Percentiles rank a stretch among this genome's conserved stretches.
Evolutionary conservation across 2,888 invertebrate genomes (phyloP).

Genomic region (Thecophora atra): DNA sequence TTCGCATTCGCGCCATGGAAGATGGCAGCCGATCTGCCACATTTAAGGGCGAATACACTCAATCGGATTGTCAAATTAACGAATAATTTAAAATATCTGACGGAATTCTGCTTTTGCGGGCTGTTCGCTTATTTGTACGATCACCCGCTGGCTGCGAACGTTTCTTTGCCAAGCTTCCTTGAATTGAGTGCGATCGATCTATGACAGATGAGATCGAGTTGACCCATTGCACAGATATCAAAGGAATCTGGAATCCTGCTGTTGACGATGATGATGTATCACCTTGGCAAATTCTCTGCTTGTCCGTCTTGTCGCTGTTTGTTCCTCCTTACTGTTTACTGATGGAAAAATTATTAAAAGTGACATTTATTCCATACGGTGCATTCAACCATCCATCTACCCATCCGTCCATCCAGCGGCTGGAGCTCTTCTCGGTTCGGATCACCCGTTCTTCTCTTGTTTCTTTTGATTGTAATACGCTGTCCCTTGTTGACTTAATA

Average conservation of each 20-base stretch:
- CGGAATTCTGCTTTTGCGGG: slow-evolving; percentile 55
- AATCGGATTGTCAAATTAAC: slow-evolving; percentile 49
- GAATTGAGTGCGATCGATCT: slow-evolving; percentile 55
- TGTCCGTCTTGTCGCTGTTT: slow-evolving; percentile 32
- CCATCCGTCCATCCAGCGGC: slow-evolving; percentile 20
- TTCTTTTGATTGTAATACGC: background rate
- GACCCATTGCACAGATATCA: slow-evolving; percentile 52
- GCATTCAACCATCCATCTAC: slow-evolving; percentile 48
- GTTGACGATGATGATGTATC: slow-evolving; percentile 56
- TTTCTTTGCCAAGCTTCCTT: slow-evolving; percentile 35
- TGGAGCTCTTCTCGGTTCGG: slow-evolving; percentile 19
- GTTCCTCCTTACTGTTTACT: slow-evolving; percentile 51
- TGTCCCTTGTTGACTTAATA: slow-evolving; percentile 38
- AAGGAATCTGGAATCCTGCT: slow-evolving; percentile 50
- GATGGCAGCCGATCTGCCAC: background rate
- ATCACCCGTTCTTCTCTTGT: slow-evolving; percentile 13
- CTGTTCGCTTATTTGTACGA: slow-evolving; percentile 46
- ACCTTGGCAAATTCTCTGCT: slow-evolving; percentile 45
- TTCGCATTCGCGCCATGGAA: background rate
- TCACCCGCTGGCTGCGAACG: slow-evolving; percentile 57
- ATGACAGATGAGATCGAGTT: slow-evolving; percentile 64
- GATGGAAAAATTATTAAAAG: slow-evolving; percentile 59
- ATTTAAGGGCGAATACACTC: slow-evolving; percentile 2
- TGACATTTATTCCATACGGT: slow-evolving; percentile 63
- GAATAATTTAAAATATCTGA: slow-evolving; percentile 60